Evolutionary conservation across 2,797 vertebrate genomes (phyloP), one percentile per base, ranked within the genome.

Genomic region (Megaceryle alcyon): DNA sequence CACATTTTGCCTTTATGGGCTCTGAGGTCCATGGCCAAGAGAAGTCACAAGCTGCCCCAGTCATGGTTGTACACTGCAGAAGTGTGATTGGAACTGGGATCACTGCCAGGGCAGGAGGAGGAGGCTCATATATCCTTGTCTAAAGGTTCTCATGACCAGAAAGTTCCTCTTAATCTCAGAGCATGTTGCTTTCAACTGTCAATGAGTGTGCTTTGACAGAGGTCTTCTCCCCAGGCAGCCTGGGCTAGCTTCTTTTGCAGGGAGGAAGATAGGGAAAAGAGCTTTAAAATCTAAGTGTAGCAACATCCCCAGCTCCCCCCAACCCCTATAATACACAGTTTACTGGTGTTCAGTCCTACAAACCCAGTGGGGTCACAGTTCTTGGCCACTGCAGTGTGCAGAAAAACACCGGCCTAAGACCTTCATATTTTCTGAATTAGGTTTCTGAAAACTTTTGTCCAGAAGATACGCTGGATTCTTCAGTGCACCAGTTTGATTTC

Each of bases 101-200:
- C 81, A 82, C 39, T 35, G 41, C 18, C 43, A 70, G 78, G 56
- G 35, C 77, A 82, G 57, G 37, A 88, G 46, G 6, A 15, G 31
- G 46, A 92, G 66, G 73, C 41, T 95, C 61, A 39, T 6, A 29
- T 71, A 75, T 75, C 70, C 56, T 59, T 46, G 22, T 63, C 71
- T 85, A 70, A 80, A 80, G 13, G 70, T 82, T 90, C 88, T 70
- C 73, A 90, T 1, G 8, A 56, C 49, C 73, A 92, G 73, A 84
- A 90, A 57, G 57, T 60, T 96, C 66, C 65, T 90, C 68, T 31
- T 60, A 63, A 90, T 72, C 70, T 73, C 78, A 51, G 51, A 2
- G 1, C 73, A 68, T 23, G 37, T 25, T 37, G 48, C 51, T 96
- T 90, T 59, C 64, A 48, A 70, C 79, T 90, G 54, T 57, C 78